phyloP scores from a whole-genome alignment of 2,888 invertebrate genomes.

The Lithodes maja region DNA sequence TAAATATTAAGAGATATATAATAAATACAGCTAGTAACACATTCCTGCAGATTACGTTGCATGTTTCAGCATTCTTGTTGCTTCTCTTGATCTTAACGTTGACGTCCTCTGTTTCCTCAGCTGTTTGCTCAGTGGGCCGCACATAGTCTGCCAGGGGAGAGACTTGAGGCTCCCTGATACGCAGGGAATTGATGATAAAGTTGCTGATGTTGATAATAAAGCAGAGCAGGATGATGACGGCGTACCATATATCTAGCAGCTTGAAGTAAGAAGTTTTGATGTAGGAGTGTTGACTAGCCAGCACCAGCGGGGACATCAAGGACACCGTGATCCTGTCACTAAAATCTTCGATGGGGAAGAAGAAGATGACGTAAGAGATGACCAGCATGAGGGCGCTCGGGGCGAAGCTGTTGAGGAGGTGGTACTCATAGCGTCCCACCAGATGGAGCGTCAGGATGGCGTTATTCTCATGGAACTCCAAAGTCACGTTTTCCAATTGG shows the following conservation, averaged over 20 bases:
- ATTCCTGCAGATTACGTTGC: no score
- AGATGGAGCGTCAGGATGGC: constrained; percentile 15
- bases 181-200: no score
- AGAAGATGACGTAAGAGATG: constrained; percentile 31
- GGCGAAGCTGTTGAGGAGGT: constrained; percentile 33
- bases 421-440: constrained; percentile 16
- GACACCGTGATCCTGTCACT: constrained; percentile 53
- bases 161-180: no score
- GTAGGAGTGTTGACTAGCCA: constrained; percentile 16
- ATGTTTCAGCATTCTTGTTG: no score
- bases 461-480: neutral
- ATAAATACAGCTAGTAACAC: no score
- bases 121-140: no score
- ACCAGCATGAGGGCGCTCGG: constrained; percentile 22
- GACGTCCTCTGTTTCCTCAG: no score
- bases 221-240: constrained; percentile 17
- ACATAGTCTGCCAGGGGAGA: no score
- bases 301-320: constrained; percentile 41
- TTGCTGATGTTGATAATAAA: constrained; percentile 13
- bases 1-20: no score
- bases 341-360: constrained; percentile 46
- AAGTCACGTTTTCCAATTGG: neutral
- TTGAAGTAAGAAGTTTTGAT: constrained; percentile 49
- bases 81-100: no score
- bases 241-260: constrained; percentile 48